Conservation (phyloP, 2,797 vertebrate genomes). For the Limnodromus scolopaceus region DNA sequence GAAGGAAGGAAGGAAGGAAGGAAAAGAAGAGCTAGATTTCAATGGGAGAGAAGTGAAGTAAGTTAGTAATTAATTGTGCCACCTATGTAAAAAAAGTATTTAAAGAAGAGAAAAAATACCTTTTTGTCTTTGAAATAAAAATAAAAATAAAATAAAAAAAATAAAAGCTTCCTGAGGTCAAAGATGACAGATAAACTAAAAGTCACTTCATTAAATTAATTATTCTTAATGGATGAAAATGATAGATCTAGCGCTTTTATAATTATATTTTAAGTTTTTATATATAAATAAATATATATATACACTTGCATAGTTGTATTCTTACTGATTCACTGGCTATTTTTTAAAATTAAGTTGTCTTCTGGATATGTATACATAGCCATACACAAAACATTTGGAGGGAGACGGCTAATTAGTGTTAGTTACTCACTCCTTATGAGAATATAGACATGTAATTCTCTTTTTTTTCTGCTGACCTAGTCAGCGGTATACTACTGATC, state of each 20-base stretch:
- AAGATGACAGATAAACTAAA: not conserved
- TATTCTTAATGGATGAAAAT: not conserved
- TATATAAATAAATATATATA: not conserved
- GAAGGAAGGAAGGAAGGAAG: not conserved
- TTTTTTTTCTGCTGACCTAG: not conserved
- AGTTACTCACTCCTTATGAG: not conserved
- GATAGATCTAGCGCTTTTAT: not conserved
- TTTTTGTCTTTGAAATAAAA: not conserved
- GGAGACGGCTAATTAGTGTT: not conserved
- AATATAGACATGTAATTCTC: not conserved
- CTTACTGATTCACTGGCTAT: not conserved
- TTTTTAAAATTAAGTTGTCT: not conserved
- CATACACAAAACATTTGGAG: not conserved
- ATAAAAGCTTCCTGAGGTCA: not conserved
- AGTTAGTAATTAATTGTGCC: not conserved
- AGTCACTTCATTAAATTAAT: not conserved
- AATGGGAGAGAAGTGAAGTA: not conserved
- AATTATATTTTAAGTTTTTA: not conserved
- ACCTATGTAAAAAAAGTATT: not conserved
- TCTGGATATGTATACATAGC: not conserved
- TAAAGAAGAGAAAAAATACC: not conserved
- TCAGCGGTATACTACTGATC: not conserved
- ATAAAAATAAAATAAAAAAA: not conserved
- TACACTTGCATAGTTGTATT: not conserved
- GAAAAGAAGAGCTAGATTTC: not conserved